Percentiles rank a stretch among this genome's conserved stretches.
phyloP scores from a whole-genome alignment of 1,140 invertebrate genomes.

The Ostrea denselamellosa region DNA sequence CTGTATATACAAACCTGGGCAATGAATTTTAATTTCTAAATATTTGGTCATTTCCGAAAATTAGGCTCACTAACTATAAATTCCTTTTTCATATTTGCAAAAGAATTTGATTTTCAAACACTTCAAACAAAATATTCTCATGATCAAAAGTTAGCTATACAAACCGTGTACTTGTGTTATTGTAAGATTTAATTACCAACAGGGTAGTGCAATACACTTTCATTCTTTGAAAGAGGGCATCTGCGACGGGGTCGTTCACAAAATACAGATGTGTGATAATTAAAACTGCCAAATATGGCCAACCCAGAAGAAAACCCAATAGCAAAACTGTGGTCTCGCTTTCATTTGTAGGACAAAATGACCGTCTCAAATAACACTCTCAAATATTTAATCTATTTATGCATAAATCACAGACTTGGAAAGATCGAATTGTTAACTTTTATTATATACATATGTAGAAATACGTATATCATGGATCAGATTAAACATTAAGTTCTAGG shows the following conservation, averaged over 20 bases:
- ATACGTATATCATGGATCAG: neutral
- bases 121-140: conserved; percentile 24
- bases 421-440: neutral
- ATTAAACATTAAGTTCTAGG: neutral
- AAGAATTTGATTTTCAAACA: conserved; percentile 35
- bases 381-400: neutral
- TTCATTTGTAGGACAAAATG: conserved; percentile 3
- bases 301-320: conserved; percentile 1
- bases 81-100: conserved; percentile 22
- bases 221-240: conserved; percentile 35
- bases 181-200: conserved; percentile 22
- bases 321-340: neutral
- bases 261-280: conserved; percentile 36
- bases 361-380: conserved; percentile 9
- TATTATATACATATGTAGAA: neutral
- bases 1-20: conserved; percentile 27
- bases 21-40: conserved; percentile 35
- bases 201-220: conserved; percentile 28
- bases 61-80: neutral
- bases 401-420: neutral
- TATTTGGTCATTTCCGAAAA: conserved; percentile 34
- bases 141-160: conserved; percentile 33
- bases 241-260: neutral
- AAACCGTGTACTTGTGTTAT: conserved; percentile 32
- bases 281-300: conserved; percentile 28